Evolutionary conservation across 2,888 invertebrate genomes (phyloP).

Genomic region (Nipponacmea schrenckii): DNA sequence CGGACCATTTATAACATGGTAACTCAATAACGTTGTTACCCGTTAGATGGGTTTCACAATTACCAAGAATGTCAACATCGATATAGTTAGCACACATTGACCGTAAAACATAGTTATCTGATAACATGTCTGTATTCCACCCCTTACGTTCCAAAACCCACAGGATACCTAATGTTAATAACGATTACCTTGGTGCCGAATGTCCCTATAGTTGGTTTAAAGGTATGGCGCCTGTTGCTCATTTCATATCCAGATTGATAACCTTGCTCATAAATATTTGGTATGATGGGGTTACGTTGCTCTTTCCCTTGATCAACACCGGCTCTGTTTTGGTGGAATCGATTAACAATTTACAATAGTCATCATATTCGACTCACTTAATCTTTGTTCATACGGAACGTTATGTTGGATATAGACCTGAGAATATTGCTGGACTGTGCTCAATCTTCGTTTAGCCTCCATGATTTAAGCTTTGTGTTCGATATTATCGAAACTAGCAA

Average conservation of each 20-base stretch:
- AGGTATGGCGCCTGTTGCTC: neutral
- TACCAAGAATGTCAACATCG: neutral
- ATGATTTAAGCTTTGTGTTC: neutral
- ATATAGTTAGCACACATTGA: neutral
- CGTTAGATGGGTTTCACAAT: neutral
- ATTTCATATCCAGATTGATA: too few species aligned
- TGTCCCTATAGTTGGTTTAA: neutral
- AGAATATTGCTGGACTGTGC: neutral
- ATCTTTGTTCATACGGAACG: neutral
- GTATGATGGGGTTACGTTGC: too few species aligned
- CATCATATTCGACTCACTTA: slow-evolving; percentile 1
- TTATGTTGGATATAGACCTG: neutral
- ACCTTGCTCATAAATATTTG: too few species aligned
- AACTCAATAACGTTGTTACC: neutral
- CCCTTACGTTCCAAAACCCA: slow-evolving; percentile 2
- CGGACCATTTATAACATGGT: neutral
- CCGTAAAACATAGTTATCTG: neutral
- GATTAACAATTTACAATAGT: too few species aligned
- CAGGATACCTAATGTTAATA: neutral
- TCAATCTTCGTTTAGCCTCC: neutral
- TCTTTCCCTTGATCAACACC: too few species aligned
- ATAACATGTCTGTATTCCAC: neutral
- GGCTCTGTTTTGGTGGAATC: too few species aligned
- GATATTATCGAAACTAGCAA: neutral
- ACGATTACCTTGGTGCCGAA: neutral